Evolutionary conservation across 2,797 vertebrate genomes (phyloP).

Genomic region (Lerista edwardsae): DNA sequence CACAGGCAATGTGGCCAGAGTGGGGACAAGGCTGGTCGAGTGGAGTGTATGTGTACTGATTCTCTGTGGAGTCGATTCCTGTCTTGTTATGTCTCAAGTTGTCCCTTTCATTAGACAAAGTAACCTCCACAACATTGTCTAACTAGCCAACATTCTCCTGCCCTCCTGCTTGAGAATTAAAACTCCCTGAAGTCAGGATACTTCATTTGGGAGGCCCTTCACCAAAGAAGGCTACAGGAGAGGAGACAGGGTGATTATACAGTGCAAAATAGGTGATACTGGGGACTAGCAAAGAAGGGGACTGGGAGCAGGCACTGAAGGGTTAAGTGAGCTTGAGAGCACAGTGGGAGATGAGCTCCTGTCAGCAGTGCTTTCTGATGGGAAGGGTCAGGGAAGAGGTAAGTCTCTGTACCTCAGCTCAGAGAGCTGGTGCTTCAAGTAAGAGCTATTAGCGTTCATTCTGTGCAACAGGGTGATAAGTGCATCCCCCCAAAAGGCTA

Average conservation of each 20-base stretch:
- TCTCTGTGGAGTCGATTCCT: not conserved
- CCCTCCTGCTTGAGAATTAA: not conserved
- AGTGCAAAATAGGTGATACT: constrained; percentile 6
- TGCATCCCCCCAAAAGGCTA: constrained; percentile 24
- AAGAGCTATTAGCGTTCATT: constrained; percentile 9
- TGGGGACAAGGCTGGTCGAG: not conserved
- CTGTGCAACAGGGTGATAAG: constrained; percentile 18
- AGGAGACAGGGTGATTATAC: not conserved
- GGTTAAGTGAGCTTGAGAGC: not conserved
- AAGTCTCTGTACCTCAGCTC: not conserved
- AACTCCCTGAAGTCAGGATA: not conserved
- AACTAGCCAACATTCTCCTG: not conserved
- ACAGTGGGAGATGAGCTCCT: not conserved
- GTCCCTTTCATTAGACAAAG: not conserved
- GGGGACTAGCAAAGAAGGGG: not conserved
- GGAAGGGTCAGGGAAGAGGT: not conserved
- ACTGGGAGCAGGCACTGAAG: not conserved
- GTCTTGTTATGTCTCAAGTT: not conserved
- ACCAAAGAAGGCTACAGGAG: not conserved
- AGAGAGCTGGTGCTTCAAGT: not conserved
- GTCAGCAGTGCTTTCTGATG: not conserved
- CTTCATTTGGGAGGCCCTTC: not conserved
- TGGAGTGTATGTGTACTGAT: constrained; percentile 5
- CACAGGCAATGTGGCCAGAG: not conserved
- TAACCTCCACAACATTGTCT: not conserved